Percentiles rank a stretch among this genome's conserved stretches.
phyloP scores from a whole-genome alignment of 2,113 vertebrate species.

The Apteryx mantelli region DNA sequence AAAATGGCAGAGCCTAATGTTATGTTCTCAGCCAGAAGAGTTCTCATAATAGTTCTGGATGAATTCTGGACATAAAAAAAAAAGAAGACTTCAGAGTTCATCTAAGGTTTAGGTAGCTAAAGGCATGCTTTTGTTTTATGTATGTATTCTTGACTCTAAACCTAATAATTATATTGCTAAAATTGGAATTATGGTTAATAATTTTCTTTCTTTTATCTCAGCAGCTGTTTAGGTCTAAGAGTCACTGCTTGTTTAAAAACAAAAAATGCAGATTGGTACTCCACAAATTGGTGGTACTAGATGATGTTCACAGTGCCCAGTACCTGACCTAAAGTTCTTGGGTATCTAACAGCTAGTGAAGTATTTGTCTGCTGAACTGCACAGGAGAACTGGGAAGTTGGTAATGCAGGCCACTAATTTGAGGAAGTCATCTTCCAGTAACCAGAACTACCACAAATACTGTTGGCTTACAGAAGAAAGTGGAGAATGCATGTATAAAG shows the following conservation, averaged over 20 bases:
- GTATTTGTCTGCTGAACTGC: neutral
- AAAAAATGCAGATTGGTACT: neutral
- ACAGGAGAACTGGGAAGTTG: neutral
- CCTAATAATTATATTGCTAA: neutral
- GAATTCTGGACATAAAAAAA: neutral
- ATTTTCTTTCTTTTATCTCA: neutral
- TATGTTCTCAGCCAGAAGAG: neutral
- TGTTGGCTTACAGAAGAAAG: neutral
- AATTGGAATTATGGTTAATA: neutral
- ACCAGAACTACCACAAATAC: neutral
- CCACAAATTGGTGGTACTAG: neutral
- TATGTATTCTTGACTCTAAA: neutral
- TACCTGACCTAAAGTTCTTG: neutral
- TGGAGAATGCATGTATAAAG: neutral
- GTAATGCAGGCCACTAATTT: neutral
- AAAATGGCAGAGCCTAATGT: neutral
- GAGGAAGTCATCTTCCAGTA: neutral
- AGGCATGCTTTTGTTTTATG: neutral
- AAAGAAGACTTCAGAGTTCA: neutral
- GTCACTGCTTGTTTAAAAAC: neutral
- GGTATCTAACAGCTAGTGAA: no score
- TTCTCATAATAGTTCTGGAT: neutral
- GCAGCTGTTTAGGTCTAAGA: neutral
- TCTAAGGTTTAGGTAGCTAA: neutral
- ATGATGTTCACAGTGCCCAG: neutral